Evolutionary conservation across 2,888 invertebrate species (phyloP).

Genomic region (Zhuqinia jingwanae): DNA sequence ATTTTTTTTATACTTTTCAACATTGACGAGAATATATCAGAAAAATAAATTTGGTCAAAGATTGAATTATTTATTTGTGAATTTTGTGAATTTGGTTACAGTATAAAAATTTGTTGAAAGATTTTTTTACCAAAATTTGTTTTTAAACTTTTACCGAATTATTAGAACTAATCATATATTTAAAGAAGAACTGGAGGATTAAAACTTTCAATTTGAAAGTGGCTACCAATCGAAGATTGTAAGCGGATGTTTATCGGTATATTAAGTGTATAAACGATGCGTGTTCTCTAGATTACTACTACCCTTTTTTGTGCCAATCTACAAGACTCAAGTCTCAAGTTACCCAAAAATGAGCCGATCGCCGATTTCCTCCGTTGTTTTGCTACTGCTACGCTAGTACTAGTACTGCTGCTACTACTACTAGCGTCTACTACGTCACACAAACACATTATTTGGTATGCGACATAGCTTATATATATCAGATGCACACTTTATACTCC

Average conservation of each 20-base stretch:
- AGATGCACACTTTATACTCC: too few relatives aligned
- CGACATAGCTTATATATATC: too few relatives aligned
- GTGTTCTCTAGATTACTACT: neutral
- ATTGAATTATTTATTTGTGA: neutral
- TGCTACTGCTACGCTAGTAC: too few relatives aligned
- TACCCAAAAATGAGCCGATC: neutral
- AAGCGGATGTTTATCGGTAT: too few relatives aligned
- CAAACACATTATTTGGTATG: too few relatives aligned
- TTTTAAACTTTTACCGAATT: neutral
- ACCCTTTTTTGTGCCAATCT: neutral
- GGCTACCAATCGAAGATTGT: too few relatives aligned
- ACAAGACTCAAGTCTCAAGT: conserved; percentile 6
- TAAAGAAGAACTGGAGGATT: too few relatives aligned
- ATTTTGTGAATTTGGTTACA: neutral
- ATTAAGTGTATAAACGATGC: neutral
- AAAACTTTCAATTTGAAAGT: too few relatives aligned
- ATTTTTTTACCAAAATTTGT: neutral
- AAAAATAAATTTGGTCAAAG: neutral
- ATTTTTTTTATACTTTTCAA: neutral
- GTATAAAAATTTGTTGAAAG: neutral
- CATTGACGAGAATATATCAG: neutral
- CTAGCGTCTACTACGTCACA: neutral
- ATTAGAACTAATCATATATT: neutral
- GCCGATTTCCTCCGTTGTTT: too few relatives aligned
- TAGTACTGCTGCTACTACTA: neutral